phyloP scores from a whole-genome alignment of 2,888 invertebrate genomes.

The Lysandra coridon region DNA sequence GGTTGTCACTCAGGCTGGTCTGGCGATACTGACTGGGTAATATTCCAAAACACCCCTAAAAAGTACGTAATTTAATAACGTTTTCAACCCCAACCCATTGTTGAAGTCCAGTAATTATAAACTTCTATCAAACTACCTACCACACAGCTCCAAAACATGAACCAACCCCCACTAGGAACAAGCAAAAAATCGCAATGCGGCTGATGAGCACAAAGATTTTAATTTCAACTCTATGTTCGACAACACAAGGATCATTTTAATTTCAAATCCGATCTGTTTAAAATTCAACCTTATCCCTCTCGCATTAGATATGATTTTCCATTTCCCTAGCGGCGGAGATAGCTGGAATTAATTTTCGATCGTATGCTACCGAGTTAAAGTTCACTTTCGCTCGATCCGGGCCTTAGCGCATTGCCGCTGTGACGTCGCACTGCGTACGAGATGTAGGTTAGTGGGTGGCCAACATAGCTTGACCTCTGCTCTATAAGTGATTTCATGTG shows the following conservation, averaged over 20 bases:
- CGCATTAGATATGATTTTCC: conserved; percentile 27
- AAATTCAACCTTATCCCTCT: conserved; percentile 28
- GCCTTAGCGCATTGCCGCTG: conserved; percentile 51
- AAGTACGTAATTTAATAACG: not conserved
- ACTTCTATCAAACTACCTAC: not conserved
- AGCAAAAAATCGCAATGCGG: conserved; percentile 31
- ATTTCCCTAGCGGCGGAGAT: conserved; percentile 13
- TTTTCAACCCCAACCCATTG: not conserved
- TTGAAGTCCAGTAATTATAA: not conserved
- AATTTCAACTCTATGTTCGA: conserved; percentile 13
- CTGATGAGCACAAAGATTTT: conserved; percentile 18
- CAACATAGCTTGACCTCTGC: conserved; percentile 39
- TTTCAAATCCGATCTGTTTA: not conserved
- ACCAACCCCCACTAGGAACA: conserved; percentile 7
- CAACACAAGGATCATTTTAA: conserved; percentile 21
- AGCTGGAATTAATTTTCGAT: conserved; percentile 15
- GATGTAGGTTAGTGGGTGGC: conserved; percentile 49
- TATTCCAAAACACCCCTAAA: too few relatives aligned
- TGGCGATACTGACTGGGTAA: too few relatives aligned
- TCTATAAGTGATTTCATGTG: conserved; percentile 31
- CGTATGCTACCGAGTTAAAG: not conserved
- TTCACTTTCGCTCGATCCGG: conserved; percentile 35
- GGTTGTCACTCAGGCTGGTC: too few relatives aligned
- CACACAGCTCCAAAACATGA: not conserved
- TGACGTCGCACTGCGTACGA: conserved; percentile 54